Base-by-base conservation (phyloP, 2,113 vertebrate genomes). In the Dryoscopus gambensis region DNA sequence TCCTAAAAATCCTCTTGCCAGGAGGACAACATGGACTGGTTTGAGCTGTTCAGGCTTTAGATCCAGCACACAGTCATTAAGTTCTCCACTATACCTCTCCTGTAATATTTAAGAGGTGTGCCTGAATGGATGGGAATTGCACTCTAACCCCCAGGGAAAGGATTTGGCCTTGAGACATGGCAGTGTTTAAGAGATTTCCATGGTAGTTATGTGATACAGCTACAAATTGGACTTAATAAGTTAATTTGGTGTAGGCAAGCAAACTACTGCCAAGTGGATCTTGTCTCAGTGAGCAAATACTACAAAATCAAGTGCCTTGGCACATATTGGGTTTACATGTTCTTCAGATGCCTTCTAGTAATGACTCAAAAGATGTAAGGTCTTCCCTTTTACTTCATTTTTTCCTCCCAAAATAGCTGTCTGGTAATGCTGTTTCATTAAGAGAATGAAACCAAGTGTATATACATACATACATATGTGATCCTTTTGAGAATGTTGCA, bases 391-490 rank as follows among this genome's bases (percentile, higher is more conserved):
- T 24, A 79, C 6, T 5, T 57, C 3, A 7, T 28, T 57, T 62
- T 12, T 2, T 0, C 2, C 21, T 11, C 19, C 28, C 1, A 17
- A 59, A 87, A 44, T 7, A 37, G 5, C 5, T 35, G 10, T 37
- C 47, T 57, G 28, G 14, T 37, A 55, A 85, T 27, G 10, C 12
- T 75, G 8, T 82, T 78, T 75, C 80, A 52, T 30, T 49, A 40
- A 87, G 8, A 23, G 30, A 87, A 78, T 64, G 28, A 78, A 55
- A 40, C 20, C 27, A 42, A 67, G 5, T 74, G 8, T 13, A 28
- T 4, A 35, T 14, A 4, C 15, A 15, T 14, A 4, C 15, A 15
- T 25, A 5, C 28, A 15, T 14, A 3, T 40, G 11, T 31, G 6
- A 62, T 40, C 70, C 27, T 59, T 89, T 30, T 39, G 56, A 59